Conservation (phyloP, 2,797 vertebrate genomes). For the Florisuga fusca region DNA sequence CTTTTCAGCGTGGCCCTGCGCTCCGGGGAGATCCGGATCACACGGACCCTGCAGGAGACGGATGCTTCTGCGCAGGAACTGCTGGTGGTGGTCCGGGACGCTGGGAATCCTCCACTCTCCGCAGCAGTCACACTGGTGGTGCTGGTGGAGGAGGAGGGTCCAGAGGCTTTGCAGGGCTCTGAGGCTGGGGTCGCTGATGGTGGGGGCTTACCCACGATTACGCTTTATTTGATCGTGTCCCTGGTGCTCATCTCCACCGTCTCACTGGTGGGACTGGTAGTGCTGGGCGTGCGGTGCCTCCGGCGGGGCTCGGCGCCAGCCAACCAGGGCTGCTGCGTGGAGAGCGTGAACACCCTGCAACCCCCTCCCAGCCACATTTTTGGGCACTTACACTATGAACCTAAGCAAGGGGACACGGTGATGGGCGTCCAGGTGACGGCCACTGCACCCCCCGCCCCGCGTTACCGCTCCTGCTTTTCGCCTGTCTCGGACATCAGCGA, state of each 20-base stretch:
- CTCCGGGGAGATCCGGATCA: slow-evolving; percentile 72
- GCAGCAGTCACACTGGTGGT: slow-evolving; percentile 72
- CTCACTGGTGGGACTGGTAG: slow-evolving; percentile 75
- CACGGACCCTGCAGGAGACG: slow-evolving; percentile 44
- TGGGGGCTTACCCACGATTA: slow-evolving; percentile 73
- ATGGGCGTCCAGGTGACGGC: slow-evolving; percentile 82
- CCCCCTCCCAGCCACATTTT: slow-evolving; percentile 65
- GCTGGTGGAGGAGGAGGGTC: slow-evolving; percentile 75
- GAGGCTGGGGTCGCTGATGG: slow-evolving; percentile 34
- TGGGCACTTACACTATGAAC: slow-evolving; percentile 78
- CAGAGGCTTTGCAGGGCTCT: slow-evolving; percentile 75
- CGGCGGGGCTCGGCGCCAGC: slow-evolving; percentile 36
- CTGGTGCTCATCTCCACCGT: slow-evolving; percentile 78
- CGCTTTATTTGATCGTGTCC: slow-evolving; percentile 79
- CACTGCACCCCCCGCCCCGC: slow-evolving; percentile 78
- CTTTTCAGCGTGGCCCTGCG: slow-evolving; percentile 70
- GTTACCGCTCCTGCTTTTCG: slow-evolving; percentile 76
- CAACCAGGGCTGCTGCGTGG: slow-evolving; percentile 40
- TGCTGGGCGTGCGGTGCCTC: slow-evolving; percentile 72
- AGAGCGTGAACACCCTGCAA: slow-evolving; percentile 41
- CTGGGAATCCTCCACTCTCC: slow-evolving; percentile 71
- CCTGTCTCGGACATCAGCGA: slow-evolving; percentile 81
- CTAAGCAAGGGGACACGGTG: slow-evolving; percentile 81
- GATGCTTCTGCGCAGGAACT: slow-evolving; percentile 66
- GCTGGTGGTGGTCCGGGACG: slow-evolving; percentile 71